Percentiles rank a stretch among this genome's conserved stretches.
Evolutionary conservation across 2,797 vertebrate species (phyloP).

Genomic region (Gambusia yucatana): DNA sequence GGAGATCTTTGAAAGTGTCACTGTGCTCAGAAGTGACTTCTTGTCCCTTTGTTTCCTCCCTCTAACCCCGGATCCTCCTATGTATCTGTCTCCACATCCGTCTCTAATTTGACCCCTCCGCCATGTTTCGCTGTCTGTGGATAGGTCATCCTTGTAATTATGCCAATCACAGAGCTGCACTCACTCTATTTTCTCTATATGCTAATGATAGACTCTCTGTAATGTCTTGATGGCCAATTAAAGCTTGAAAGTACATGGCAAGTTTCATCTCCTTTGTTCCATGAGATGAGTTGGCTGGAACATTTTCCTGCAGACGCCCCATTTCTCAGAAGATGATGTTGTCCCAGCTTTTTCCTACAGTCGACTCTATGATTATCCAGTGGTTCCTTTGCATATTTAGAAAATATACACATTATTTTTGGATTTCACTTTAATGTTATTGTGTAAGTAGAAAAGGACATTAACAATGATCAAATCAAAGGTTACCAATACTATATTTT

Average conservation of each 20-base stretch:
- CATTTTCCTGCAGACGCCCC: background rate
- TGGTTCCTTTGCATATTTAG: background rate
- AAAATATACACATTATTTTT: background rate
- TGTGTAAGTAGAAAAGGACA: background rate
- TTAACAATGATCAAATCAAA: background rate
- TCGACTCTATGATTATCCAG: background rate
- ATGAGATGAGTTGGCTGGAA: slow-evolving; percentile 1
- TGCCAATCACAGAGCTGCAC: slow-evolving; percentile 58
- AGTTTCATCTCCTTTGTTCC: slow-evolving; percentile 38
- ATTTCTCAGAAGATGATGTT: background rate
- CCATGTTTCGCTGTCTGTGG: slow-evolving; percentile 62
- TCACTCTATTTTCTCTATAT: slow-evolving; percentile 48
- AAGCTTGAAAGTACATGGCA: slow-evolving; percentile 35
- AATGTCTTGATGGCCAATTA: slow-evolving; percentile 71
- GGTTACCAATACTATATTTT: background rate
- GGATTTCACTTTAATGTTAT: background rate
- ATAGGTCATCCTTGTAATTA: slow-evolving; percentile 76
- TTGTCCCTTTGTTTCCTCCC: slow-evolving; percentile 35
- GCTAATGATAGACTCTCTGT: slow-evolving; percentile 59
- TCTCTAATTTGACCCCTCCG: slow-evolving; percentile 62
- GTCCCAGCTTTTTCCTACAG: background rate
- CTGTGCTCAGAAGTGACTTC: slow-evolving; percentile 20
- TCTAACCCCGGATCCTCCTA: slow-evolving; percentile 14
- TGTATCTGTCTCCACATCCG: slow-evolving; percentile 46
- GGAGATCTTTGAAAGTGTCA: slow-evolving; percentile 16